phyloP scores from a whole-genome alignment of 2,113 vertebrate species.

The Motacilla tschutschensis region DNA sequence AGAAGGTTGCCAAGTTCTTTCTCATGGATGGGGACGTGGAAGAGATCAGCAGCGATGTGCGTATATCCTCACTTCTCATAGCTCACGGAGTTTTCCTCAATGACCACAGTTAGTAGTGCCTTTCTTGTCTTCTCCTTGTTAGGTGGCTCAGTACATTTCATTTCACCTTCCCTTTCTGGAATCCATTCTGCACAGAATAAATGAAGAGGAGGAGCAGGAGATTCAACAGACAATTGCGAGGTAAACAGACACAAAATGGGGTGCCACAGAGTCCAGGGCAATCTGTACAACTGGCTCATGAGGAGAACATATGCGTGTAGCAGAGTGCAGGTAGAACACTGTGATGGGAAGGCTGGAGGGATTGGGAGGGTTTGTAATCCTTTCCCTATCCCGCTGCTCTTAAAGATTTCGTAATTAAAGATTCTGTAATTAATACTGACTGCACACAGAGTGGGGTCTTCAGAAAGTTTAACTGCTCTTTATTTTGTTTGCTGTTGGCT shows the following conservation, averaged over 20 bases:
- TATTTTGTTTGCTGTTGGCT: neutral
- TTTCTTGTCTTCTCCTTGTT: neutral
- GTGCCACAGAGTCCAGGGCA: neutral
- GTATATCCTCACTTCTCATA: neutral
- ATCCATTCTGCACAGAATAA: slow-evolving; percentile 80
- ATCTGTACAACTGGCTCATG: neutral
- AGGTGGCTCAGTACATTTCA: slow-evolving; percentile 93
- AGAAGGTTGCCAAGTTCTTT: slow-evolving; percentile 86
- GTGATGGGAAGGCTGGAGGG: neutral
- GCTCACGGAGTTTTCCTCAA: fast-evolving
- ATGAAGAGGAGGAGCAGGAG: slow-evolving; percentile 83
- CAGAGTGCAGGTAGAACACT: too few species aligned
- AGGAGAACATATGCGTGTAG: fast-evolving
- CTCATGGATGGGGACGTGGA: slow-evolving; percentile 88
- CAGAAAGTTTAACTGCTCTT: neutral
- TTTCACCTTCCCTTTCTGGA: slow-evolving; percentile 86
- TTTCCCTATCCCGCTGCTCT: neutral
- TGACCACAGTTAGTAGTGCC: fast-evolving
- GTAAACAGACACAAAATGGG: slow-evolving; percentile 59
- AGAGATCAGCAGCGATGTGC: slow-evolving; percentile 90
- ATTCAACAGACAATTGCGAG: slow-evolving; percentile 76
- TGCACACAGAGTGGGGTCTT: fast-evolving
- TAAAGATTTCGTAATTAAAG: neutral
- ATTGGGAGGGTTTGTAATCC: neutral
- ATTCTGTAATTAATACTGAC: neutral